A percentile compares a stretch with the other conserved stretches of the same genome.
phyloP scores from a whole-genome alignment of 1,140 invertebrate species.

The Bathynomus jamesi region DNA sequence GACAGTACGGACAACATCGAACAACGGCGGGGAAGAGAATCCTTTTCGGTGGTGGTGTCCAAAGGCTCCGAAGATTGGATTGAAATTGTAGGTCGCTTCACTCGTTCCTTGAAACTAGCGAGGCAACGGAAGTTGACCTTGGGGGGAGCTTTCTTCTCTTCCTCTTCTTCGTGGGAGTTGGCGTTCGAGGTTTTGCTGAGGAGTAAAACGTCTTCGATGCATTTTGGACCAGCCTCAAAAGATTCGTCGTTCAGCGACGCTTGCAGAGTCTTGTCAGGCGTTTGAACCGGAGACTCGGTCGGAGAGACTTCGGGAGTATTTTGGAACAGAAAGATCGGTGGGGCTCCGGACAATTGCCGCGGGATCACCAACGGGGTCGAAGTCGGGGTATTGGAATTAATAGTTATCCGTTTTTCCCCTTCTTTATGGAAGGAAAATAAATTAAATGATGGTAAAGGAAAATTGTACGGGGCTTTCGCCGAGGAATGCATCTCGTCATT shows the following conservation, averaged over 20 bases:
- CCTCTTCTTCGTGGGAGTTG: not conserved
- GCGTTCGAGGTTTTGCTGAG: not conserved
- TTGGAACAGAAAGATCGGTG: not conserved
- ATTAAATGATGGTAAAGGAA: not conserved
- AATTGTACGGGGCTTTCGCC: not conserved
- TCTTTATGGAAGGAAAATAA: not conserved
- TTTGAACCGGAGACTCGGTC: not conserved
- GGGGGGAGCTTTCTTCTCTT: not conserved
- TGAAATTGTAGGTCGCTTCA: not conserved
- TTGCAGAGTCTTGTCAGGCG: not conserved
- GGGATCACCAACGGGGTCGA: not conserved
- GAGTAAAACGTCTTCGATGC: not conserved
- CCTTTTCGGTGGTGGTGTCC: not conserved
- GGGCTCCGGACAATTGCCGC: not conserved
- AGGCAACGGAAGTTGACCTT: not conserved
- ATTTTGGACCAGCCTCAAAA: not conserved
- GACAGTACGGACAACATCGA: not conserved
- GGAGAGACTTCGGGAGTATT: not conserved
- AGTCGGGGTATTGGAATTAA: not conserved
- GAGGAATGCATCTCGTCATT: not conserved
- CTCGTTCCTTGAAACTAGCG: not conserved
- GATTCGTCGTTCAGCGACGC: not conserved
- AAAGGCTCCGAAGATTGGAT: not conserved
- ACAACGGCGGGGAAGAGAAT: not conserved
- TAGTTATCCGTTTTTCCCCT: not conserved